These are phyloP conservation scores for Manacus vitellinus DNA, from an alignment of 2,113 vertebrate genomes.

Conservation along the genomic window DNA sequence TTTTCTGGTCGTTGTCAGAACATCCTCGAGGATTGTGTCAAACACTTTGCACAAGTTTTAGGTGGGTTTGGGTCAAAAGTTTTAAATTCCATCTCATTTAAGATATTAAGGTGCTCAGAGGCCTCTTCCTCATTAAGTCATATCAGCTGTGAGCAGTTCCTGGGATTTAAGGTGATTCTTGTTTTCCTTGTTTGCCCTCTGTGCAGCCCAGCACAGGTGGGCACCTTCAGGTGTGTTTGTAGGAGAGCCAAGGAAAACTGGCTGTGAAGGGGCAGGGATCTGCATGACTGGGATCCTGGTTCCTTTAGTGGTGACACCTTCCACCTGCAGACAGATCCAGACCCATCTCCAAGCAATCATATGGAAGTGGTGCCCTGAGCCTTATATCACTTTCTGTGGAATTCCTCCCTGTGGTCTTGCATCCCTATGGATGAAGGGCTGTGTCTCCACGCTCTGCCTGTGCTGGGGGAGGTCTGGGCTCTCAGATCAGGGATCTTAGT, in stretches of 20 bases:
- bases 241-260: neutral
- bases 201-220: neutral
- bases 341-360: fast-evolving
- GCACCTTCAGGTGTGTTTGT: neutral
- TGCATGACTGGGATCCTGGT: fast-evolving
- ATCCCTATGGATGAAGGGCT: fast-evolving
- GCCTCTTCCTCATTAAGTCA: neutral
- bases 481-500: fast-evolving
- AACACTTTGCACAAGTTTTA: neutral
- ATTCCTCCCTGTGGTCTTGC: fast-evolving
- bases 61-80: neutral
- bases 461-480: neutral
- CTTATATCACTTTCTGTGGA: fast-evolving
- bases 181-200: neutral
- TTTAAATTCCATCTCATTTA: neutral
- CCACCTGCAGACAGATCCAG: neutral
- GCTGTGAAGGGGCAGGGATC: fast-evolving
- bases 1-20: neutral
- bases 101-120: fast-evolving
- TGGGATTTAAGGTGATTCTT: neutral
- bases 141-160: neutral
- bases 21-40: fast-evolving
- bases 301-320: fast-evolving
- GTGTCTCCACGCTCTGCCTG: fast-evolving
- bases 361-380: fast-evolving